Evolutionary conservation across 2,888 invertebrate genomes (phyloP).

Genomic region (Prenolepis imparis): DNA sequence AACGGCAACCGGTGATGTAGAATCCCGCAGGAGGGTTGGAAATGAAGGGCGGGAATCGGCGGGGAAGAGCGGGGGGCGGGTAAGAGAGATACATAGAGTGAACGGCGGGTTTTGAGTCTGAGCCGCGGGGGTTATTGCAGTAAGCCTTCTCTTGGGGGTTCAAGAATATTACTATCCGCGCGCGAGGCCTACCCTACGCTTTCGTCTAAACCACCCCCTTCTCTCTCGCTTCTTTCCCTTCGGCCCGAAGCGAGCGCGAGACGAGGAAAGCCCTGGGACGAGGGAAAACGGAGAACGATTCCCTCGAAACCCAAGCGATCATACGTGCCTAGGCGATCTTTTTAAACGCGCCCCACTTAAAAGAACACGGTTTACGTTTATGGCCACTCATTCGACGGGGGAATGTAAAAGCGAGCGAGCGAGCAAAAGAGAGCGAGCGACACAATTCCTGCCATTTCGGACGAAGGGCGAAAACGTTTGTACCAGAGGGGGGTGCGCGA

Average conservation of each 20-base stretch:
- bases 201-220: slow-evolving; percentile 71
- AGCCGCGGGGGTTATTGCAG: slow-evolving; percentile 86
- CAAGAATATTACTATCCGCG: slow-evolving; percentile 84
- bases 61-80: slow-evolving; percentile 58
- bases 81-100: slow-evolving; percentile 74
- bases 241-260: slow-evolving; percentile 49
- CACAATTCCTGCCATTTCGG: slow-evolving; percentile 71
- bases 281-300: slow-evolving; percentile 50
- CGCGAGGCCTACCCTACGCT: slow-evolving; percentile 77
- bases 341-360: slow-evolving; percentile 86
- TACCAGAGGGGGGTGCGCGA: slow-evolving; percentile 65
- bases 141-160: slow-evolving; percentile 86
- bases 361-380: slow-evolving; percentile 86
- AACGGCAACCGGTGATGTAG: slow-evolving; percentile 58
- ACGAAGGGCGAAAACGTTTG: slow-evolving; percentile 58
- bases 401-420: slow-evolving; percentile 63
- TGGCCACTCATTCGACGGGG: slow-evolving; percentile 83
- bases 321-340: slow-evolving; percentile 84
- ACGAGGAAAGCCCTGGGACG: slow-evolving; percentile 38
- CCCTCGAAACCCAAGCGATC: slow-evolving; percentile 77
- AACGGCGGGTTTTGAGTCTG: slow-evolving; percentile 82
- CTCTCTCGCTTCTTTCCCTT: slow-evolving; percentile 61
- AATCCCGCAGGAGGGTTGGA: slow-evolving; percentile 46
- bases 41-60: slow-evolving; percentile 59
- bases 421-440: slow-evolving; percentile 54